A percentile compares a stretch with the other conserved stretches of the same genome.
phyloP scores from a whole-genome alignment of 1,140 invertebrate species.

The Leucophenga varia region DNA sequence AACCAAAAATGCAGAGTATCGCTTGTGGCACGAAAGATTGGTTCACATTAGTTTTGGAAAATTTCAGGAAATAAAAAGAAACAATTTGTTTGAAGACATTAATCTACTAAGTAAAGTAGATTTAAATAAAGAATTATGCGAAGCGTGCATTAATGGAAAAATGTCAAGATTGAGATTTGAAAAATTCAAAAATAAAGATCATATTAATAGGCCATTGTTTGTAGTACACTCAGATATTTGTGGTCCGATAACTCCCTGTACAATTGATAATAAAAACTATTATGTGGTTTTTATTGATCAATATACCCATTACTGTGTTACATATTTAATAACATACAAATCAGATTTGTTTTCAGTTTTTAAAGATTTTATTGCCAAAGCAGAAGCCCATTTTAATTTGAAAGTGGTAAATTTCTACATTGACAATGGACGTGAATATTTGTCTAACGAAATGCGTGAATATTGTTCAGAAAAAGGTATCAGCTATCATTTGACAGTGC shows the following conservation, averaged over 20 bases:
- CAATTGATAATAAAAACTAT: conserved; percentile 42
- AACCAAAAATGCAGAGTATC: conserved; percentile 29
- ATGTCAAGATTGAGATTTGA: conserved; percentile 54
- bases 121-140: conserved; percentile 46
- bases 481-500: too few relatives aligned
- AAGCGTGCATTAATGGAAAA: conserved; percentile 58
- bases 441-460: conserved; percentile 47
- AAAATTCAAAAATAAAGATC: conserved; percentile 36
- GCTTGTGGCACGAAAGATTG: conserved; percentile 49
- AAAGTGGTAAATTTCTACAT: too few relatives aligned
- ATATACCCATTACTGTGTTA: too few relatives aligned
- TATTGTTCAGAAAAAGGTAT: conserved; percentile 57
- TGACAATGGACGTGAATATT: too few relatives aligned
- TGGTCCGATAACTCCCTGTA: conserved; percentile 53
- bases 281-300: too few relatives aligned
- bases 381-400: conserved; percentile 43
- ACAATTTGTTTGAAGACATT: conserved; percentile 40
- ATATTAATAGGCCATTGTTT: conserved; percentile 49
- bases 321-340: conserved; percentile 37
- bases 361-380: conserved; percentile 44
- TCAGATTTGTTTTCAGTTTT: conserved; percentile 41
- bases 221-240: conserved; percentile 57
- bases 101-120: conserved; percentile 29
- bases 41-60: conserved; percentile 44
- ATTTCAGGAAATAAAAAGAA: conserved; percentile 39